Conservation (phyloP, 2,113 vertebrate genomes). For the Poeciliopsis occidentalis region DNA sequence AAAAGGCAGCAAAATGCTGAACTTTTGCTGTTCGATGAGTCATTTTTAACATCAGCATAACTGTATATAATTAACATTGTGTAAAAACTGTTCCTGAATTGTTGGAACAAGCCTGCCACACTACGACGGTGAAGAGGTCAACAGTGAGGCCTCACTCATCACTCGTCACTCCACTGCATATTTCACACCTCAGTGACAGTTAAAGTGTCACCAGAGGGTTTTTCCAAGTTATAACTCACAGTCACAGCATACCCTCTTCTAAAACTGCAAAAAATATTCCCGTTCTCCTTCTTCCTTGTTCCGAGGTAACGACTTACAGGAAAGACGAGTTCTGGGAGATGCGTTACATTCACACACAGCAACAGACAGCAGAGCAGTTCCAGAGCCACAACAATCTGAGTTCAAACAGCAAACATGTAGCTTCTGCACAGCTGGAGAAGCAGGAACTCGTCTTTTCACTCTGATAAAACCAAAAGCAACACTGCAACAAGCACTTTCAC, state of each 20-base stretch:
- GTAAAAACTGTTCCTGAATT: slow-evolving; percentile 13
- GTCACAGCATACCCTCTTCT: neutral
- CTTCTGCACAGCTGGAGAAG: neutral
- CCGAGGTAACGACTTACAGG: neutral
- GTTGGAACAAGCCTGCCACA: neutral
- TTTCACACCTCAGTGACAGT: neutral
- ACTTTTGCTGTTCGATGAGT: no score
- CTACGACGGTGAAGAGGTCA: neutral
- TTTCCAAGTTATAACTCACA: neutral
- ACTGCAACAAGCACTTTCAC: neutral
- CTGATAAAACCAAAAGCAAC: neutral
- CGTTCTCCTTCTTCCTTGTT: neutral
- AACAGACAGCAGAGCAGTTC: neutral
- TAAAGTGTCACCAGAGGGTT: neutral
- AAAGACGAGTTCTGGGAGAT: neutral
- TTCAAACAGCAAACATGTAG: neutral
- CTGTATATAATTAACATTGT: neutral
- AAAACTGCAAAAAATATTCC: neutral
- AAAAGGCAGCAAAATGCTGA: no score
- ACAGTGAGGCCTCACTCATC: neutral
- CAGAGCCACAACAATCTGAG: neutral
- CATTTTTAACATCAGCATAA: neutral
- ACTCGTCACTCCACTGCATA: neutral
- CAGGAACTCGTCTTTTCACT: neutral
- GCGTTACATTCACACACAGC: neutral